Evolutionary conservation across 1,140 invertebrate species (phyloP).

Genomic region (Neelides sp.): DNA sequence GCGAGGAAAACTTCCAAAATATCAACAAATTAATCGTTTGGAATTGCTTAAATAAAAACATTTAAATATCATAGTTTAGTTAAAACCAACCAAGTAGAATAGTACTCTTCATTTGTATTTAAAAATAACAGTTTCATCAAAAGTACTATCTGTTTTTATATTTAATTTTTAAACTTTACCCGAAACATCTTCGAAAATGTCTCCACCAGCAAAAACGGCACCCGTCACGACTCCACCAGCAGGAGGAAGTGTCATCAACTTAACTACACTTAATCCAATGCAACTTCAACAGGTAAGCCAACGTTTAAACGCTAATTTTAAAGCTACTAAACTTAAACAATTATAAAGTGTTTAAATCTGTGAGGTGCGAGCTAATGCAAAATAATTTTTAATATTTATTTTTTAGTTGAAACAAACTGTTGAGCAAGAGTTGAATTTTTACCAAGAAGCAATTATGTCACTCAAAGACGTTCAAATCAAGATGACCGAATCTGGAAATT

Average conservation of each 20-base stretch:
- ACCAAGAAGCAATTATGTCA: conserved; percentile 74
- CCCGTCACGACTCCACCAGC: background rate
- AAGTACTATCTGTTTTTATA: no score
- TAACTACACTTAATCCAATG: conserved; percentile 20
- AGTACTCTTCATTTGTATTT: no score
- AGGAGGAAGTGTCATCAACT: conserved; percentile 24
- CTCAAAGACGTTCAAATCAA: conserved; percentile 80
- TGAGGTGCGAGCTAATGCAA: conserved; percentile 64
- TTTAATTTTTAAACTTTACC: no score
- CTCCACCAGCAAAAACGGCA: background rate
- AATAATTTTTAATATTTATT: conserved; percentile 60
- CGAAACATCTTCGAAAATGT: no score
- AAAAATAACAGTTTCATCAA: no score
- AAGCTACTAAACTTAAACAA: conserved; percentile 31
- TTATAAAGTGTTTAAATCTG: conserved; percentile 44
- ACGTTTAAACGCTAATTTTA: background rate
- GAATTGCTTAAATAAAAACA: no score
- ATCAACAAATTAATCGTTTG: no score
- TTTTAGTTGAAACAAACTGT: conserved; percentile 70
- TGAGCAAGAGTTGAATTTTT: conserved; percentile 74
- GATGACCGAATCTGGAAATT: conserved; percentile 73
- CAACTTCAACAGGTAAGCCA: conserved; percentile 20
- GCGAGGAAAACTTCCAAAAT: no score
- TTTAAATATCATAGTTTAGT: no score
- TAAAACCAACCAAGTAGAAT: no score